Conservation (phyloP, 2,113 vertebrate species). For the Dendrocopos noguchii region DNA sequence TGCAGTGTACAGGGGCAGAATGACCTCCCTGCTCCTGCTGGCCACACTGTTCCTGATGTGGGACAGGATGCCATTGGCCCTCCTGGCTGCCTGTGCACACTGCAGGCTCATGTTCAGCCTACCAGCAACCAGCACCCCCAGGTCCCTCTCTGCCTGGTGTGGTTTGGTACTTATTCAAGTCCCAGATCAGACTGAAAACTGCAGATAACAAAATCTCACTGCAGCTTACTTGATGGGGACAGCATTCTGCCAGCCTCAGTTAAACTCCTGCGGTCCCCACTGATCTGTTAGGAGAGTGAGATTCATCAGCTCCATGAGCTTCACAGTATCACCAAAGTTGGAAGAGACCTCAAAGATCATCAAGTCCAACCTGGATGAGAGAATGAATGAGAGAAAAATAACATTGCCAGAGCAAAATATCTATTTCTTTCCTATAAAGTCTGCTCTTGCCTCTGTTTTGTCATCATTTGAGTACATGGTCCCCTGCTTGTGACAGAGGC, state of each 20-base stretch:
- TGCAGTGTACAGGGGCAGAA: too few relatives aligned
- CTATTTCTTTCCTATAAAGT: not conserved
- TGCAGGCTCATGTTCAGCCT: too few relatives aligned
- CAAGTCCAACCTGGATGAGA: too few relatives aligned
- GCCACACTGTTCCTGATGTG: too few relatives aligned
- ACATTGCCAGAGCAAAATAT: not conserved
- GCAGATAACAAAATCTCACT: not conserved
- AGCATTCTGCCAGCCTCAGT: not conserved
- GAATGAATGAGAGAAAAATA: not conserved
- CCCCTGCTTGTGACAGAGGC: not conserved
- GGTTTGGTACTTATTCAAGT: not conserved
- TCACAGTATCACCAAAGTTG: too few relatives aligned
- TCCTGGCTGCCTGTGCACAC: too few relatives aligned
- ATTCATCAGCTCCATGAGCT: not conserved
- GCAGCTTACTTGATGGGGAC: not conserved
- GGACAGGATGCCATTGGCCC: too few relatives aligned
- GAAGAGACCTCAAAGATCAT: too few relatives aligned
- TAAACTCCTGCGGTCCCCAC: not conserved
- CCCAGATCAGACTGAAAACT: not conserved
- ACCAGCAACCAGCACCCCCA: too few relatives aligned
- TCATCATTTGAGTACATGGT: not conserved
- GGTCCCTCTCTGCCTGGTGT: too few relatives aligned
- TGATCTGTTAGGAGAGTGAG: not conserved
- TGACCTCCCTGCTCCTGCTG: too few relatives aligned
- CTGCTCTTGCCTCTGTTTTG: not conserved